These are phyloP conservation scores for Galleria mellonella DNA, from an alignment of 1,140 invertebrate genomes.

Conservation along the genomic window DNA sequence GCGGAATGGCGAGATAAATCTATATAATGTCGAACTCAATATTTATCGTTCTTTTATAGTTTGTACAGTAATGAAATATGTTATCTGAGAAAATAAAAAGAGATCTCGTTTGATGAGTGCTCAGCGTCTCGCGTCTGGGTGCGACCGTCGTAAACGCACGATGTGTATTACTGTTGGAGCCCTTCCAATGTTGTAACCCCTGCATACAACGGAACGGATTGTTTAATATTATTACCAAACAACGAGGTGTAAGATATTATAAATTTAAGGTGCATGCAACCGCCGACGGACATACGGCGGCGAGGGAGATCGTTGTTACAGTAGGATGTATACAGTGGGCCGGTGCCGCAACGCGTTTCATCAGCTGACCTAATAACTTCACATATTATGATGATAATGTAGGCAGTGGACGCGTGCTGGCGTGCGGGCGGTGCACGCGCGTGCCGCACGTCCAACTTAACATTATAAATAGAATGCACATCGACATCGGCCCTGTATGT, in stretches of 20 bases:
- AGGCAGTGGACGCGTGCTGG: conserved; percentile 27
- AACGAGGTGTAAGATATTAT: conserved; percentile 9
- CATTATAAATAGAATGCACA: conserved; percentile 68
- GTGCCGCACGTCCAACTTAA: conserved; percentile 54
- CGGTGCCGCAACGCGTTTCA: conserved; percentile 23
- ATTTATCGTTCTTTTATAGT: conserved; percentile 47
- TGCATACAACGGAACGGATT: not conserved
- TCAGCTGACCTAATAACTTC: conserved; percentile 54
- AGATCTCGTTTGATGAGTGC: conserved; percentile 20
- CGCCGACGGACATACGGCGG: conserved; percentile 5
- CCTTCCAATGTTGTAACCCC: conserved; percentile 29
- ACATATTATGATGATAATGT: conserved; percentile 59
- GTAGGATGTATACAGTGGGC: no score
- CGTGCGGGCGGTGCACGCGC: conserved; percentile 39
- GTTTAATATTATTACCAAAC: conserved; percentile 1
- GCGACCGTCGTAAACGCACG: conserved; percentile 25
- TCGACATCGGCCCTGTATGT: conserved; percentile 53
- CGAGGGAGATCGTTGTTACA: no score
- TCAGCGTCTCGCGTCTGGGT: conserved; percentile 2
- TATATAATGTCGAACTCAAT: conserved; percentile 26
- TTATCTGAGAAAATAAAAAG: conserved; percentile 55
- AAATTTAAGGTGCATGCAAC: conserved; percentile 4
- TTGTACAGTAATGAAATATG: conserved; percentile 36
- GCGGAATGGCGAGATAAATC: not conserved
- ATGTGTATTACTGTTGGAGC: conserved; percentile 41